Percentiles rank a stretch among this genome's conserved stretches.
Conservation (phyloP, 2,797 vertebrate genomes). For the Spinus pinus region DNA sequence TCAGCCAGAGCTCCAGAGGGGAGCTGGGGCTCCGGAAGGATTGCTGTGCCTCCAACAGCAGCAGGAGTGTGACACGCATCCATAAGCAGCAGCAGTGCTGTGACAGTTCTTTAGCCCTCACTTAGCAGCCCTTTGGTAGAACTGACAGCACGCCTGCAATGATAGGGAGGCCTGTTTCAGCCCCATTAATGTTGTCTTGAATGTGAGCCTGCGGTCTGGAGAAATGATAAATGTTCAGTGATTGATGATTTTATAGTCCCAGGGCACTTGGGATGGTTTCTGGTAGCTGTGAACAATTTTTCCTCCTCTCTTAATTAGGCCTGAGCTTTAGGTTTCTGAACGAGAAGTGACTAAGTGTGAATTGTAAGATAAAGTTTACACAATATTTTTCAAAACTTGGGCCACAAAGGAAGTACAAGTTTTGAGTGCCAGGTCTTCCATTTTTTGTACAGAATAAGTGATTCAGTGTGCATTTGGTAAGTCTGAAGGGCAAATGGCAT, state of each 20-base stretch:
- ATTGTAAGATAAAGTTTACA: not conserved
- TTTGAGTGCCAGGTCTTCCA: not conserved
- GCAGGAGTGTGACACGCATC: slow-evolving; percentile 67
- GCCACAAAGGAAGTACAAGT: not conserved
- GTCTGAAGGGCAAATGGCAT: not conserved
- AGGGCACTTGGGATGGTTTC: slow-evolving; percentile 52
- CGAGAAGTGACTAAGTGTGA: not conserved
- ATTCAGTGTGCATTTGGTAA: not conserved
- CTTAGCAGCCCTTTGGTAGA: slow-evolving; percentile 72
- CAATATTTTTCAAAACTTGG: not conserved
- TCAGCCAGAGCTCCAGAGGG: slow-evolving; percentile 75
- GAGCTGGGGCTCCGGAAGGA: slow-evolving; percentile 65
- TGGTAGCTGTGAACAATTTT: slow-evolving; percentile 46
- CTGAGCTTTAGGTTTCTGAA: slow-evolving; percentile 13
- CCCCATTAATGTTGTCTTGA: slow-evolving; percentile 69
- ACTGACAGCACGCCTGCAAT: slow-evolving; percentile 75
- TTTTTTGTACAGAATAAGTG: not conserved
- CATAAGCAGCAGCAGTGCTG: slow-evolving; percentile 62
- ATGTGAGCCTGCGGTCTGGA: slow-evolving; percentile 70
- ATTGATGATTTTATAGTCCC: slow-evolving; percentile 82
- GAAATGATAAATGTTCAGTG: slow-evolving; percentile 81
- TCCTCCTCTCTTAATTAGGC: not conserved
- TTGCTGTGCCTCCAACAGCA: slow-evolving; percentile 67
- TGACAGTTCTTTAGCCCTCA: slow-evolving; percentile 79
- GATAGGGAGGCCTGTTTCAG: slow-evolving; percentile 65